Conservation (phyloP, 1,140 invertebrate genomes). For the Brachionus angularis region DNA sequence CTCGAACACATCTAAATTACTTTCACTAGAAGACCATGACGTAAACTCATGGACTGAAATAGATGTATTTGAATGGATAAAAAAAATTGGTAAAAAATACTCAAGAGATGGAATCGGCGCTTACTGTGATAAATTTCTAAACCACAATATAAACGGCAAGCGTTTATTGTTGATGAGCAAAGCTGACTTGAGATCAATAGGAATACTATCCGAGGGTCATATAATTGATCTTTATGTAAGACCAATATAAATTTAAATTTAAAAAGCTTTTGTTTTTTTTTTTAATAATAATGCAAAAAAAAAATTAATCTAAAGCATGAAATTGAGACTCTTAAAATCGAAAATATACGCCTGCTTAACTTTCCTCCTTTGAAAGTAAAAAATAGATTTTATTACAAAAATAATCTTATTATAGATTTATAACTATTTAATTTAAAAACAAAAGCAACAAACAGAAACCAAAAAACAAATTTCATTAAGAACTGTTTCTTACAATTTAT, state of each 20-base stretch:
- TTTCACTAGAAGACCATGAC: conserved; percentile 54
- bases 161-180: conserved; percentile 51
- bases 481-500: conserved; percentile 5
- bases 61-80: conserved; percentile 51
- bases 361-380: conserved; percentile 47
- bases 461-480: conserved; percentile 6
- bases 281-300: too few relatives aligned
- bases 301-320: conserved; percentile 47
- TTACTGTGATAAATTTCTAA: conserved; percentile 55
- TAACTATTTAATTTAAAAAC: background rate
- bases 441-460: background rate
- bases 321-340: conserved; percentile 46
- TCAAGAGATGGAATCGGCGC: conserved; percentile 50
- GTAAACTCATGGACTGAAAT: conserved; percentile 58
- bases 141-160: conserved; percentile 56
- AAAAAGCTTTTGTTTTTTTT: background rate
- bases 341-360: conserved; percentile 47
- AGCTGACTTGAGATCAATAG: conserved; percentile 53
- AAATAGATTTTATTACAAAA: background rate
- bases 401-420: background rate
- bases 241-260: conserved; percentile 32
- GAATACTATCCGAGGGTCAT: conserved; percentile 56
- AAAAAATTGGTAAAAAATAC: conserved; percentile 32
- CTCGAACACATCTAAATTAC: conserved; percentile 4
- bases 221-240: conserved; percentile 49